Conservation (phyloP, 2,888 invertebrate genomes). For the Amphipoea lucens region DNA sequence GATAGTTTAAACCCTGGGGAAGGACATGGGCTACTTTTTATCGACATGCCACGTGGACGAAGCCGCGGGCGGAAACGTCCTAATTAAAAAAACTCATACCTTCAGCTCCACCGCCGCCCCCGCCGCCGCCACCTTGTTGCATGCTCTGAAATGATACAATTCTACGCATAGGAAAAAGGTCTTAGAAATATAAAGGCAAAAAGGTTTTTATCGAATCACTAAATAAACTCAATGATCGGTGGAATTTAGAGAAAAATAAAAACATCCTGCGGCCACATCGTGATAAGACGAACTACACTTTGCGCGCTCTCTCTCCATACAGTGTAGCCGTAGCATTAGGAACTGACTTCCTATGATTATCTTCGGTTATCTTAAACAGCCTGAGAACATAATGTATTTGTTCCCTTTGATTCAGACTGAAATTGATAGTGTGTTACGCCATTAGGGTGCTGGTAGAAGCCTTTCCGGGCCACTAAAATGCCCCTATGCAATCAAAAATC, state of each 20-base stretch:
- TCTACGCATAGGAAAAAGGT: background rate
- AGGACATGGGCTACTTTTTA: background rate
- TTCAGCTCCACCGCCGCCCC: slow-evolving; percentile 6
- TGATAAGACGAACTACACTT: too few species aligned
- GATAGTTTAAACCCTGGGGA: background rate
- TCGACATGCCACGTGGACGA: too few species aligned
- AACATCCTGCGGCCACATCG: too few species aligned
- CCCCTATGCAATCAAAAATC: background rate
- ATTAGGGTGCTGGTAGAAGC: background rate
- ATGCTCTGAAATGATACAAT: slow-evolving; percentile 52
- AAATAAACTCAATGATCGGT: background rate
- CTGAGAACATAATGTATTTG: too few species aligned
- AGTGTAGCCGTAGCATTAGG: too few species aligned
- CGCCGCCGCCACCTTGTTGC: slow-evolving; percentile 33
- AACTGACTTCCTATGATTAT: background rate
- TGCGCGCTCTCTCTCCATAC: too few species aligned
- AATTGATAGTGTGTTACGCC: background rate
- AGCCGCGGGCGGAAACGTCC: background rate
- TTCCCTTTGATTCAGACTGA: too few species aligned
- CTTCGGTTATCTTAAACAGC: too few species aligned
- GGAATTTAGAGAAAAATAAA: background rate
- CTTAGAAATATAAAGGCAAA: background rate
- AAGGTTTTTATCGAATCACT: background rate
- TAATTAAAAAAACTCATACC: slow-evolving; percentile 14
- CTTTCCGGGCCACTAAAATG: background rate